Conservation (phyloP, 2,888 invertebrate genomes). For the Dermolepida albohirtum region DNA sequence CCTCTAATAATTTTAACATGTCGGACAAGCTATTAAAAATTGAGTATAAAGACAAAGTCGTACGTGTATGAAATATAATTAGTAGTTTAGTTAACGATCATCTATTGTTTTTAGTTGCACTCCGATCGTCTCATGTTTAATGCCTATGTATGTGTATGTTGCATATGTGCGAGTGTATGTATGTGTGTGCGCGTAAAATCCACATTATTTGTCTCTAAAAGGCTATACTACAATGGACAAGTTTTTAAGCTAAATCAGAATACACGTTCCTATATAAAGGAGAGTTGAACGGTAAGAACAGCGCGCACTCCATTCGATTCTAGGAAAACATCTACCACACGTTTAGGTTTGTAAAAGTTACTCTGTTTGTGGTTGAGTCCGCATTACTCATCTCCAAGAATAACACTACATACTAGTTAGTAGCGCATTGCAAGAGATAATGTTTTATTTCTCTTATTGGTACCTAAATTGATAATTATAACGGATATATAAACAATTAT, state of each 20-base stretch:
- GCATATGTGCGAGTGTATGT: background rate
- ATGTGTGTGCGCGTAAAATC: slow-evolving; percentile 15
- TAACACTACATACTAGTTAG: slow-evolving; percentile 26
- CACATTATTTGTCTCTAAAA: slow-evolving; percentile 25
- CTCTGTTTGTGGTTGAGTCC: slow-evolving; percentile 21
- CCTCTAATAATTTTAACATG: slow-evolving; percentile 24
- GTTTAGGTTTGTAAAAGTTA: slow-evolving; percentile 33
- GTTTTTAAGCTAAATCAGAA: slow-evolving; percentile 36
- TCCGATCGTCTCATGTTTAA: slow-evolving; percentile 6
- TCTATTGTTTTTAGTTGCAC: slow-evolving; percentile 23
- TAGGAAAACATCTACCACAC: slow-evolving; percentile 25
- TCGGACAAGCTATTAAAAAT: slow-evolving; percentile 27
- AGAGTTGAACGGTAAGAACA: slow-evolving; percentile 17
- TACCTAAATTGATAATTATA: background rate
- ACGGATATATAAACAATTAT: too few species aligned
- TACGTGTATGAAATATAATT: slow-evolving; percentile 37
- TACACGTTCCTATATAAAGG: slow-evolving; percentile 17
- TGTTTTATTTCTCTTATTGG: background rate
- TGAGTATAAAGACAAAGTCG: slow-evolving; percentile 2
- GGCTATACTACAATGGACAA: slow-evolving; percentile 36
- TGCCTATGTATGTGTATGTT: background rate
- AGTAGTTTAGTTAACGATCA: slow-evolving; percentile 19
- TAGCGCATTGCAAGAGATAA: background rate
- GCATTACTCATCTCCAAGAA: slow-evolving; percentile 39
- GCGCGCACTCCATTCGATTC: slow-evolving; percentile 19